phyloP scores from a whole-genome alignment of 2,888 invertebrate species.

The Erebia aethiops region DNA sequence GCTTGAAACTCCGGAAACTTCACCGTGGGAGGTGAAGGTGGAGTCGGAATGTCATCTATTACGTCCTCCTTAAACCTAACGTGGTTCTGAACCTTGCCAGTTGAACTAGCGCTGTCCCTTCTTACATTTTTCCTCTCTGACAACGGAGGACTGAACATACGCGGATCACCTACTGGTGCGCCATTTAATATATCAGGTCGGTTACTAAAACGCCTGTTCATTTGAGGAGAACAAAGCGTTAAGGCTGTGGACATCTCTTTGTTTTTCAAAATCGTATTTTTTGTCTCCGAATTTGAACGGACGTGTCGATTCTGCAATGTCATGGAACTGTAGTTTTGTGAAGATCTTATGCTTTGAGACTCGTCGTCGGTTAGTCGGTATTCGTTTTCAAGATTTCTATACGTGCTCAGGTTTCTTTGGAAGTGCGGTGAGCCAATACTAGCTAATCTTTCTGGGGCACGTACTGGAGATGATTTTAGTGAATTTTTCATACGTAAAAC shows the following conservation, averaged over 20 bases:
- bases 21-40: slow-evolving; percentile 73
- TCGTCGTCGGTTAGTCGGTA: slow-evolving; percentile 68
- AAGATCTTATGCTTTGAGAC: slow-evolving; percentile 53
- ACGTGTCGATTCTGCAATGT: slow-evolving; percentile 74
- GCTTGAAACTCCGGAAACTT: slow-evolving; percentile 65
- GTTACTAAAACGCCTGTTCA: slow-evolving; percentile 77
- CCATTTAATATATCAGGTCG: slow-evolving; percentile 73
- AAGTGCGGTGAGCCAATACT: slow-evolving; percentile 86
- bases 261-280: slow-evolving; percentile 75
- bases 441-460: slow-evolving; percentile 80
- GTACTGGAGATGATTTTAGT: slow-evolving; percentile 66
- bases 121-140: slow-evolving; percentile 64
- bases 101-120: slow-evolving; percentile 62
- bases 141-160: slow-evolving; percentile 68
- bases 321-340: slow-evolving; percentile 70
- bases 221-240: slow-evolving; percentile 82
- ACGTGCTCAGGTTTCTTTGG: slow-evolving; percentile 82
- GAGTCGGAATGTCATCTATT: slow-evolving; percentile 73
- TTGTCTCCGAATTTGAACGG: slow-evolving; percentile 76
- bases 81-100: slow-evolving; percentile 71
- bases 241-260: slow-evolving; percentile 71
- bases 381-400: slow-evolving; percentile 83
- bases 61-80: slow-evolving; percentile 77
- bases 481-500: slow-evolving; percentile 82
- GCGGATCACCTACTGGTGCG: slow-evolving; percentile 64